Conservation (phyloP, 2,888 invertebrate genomes). For the Cryptops parisi region DNA sequence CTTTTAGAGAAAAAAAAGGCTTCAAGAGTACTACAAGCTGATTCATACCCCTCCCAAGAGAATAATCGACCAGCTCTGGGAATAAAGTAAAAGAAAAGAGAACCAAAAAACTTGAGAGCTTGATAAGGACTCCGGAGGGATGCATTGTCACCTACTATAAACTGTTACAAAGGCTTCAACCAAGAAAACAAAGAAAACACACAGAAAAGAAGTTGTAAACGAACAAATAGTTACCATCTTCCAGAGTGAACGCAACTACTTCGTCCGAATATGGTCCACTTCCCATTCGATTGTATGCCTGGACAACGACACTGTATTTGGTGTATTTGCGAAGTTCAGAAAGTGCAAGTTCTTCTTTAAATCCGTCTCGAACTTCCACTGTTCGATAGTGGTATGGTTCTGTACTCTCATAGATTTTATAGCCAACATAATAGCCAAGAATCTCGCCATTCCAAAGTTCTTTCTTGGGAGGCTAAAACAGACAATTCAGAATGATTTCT, state of each 20-base stretch:
- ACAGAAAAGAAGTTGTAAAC: too few species aligned
- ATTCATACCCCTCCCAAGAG: too few species aligned
- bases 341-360: slow-evolving; percentile 21
- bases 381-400: slow-evolving; percentile 17
- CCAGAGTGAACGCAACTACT: slow-evolving; percentile 22
- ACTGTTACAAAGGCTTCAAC: too few species aligned
- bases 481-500: neutral
- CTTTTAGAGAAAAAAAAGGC: too few species aligned
- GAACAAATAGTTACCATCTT: slow-evolving; percentile 24
- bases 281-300: slow-evolving; percentile 25
- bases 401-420: slow-evolving; percentile 18
- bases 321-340: slow-evolving; percentile 27
- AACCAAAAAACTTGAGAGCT: too few species aligned
- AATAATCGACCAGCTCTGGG: too few species aligned
- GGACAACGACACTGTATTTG: slow-evolving; percentile 23
- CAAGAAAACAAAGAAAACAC: too few species aligned
- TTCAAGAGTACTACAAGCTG: too few species aligned
- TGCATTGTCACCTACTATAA: too few species aligned
- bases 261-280: slow-evolving; percentile 23
- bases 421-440: slow-evolving; percentile 34
- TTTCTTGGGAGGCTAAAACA: slow-evolving; percentile 25
- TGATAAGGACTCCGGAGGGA: too few species aligned
- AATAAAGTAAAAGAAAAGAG: too few species aligned
- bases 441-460: slow-evolving; percentile 30
- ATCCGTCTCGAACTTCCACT: slow-evolving; percentile 19